Evolutionary conservation across 2,113 vertebrate genomes (phyloP).

Genomic region (Chloropsis cyanopogon): DNA sequence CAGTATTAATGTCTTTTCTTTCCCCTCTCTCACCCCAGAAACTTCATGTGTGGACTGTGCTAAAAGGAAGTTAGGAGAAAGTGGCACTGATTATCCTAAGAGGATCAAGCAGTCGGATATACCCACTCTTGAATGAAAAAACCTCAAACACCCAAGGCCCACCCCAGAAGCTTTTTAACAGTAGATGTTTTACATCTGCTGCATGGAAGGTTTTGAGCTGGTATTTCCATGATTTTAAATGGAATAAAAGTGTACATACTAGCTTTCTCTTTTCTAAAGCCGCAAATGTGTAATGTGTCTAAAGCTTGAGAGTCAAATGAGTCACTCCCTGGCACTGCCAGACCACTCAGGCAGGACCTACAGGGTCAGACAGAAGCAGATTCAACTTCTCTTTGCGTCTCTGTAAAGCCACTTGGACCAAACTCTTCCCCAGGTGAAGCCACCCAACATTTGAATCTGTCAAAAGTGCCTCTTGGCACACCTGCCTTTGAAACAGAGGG

Average conservation of each 20-base stretch:
- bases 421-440: neutral
- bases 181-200: neutral
- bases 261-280: neutral
- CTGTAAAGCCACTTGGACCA: neutral
- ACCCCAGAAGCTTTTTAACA: neutral
- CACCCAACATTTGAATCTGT: fast-evolving
- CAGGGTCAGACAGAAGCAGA: neutral
- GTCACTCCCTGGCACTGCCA: neutral
- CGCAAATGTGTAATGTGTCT: neutral
- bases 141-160: neutral
- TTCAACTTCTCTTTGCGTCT: neutral
- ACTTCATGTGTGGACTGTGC: slow-evolving; percentile 61
- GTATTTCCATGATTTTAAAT: neutral
- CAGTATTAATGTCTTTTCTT: neutral
- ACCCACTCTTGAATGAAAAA: neutral
- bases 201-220: neutral
- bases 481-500: neutral
- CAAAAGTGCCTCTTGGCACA: neutral
- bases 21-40: neutral
- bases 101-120: neutral
- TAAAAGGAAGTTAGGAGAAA: slow-evolving; percentile 66
- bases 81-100: neutral
- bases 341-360: neutral
- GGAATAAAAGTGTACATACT: neutral
- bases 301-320: neutral